A percentile compares a stretch with the other conserved stretches of the same genome.
phyloP scores from a whole-genome alignment of 2,888 invertebrate genomes.

The Meteorus cinctellus region DNA sequence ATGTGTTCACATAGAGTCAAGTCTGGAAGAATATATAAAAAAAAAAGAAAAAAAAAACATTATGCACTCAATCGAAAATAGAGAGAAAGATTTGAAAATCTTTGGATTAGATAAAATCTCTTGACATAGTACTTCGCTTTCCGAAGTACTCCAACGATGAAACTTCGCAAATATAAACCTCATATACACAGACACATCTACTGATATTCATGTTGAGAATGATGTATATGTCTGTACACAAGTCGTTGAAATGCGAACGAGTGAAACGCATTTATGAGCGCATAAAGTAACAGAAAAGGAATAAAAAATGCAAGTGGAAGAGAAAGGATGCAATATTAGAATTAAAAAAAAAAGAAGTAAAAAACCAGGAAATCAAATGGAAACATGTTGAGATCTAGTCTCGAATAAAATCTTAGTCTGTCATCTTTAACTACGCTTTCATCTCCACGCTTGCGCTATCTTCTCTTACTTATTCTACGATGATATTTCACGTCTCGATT shows the following conservation, averaged over 20 bases:
- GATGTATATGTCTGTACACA: background rate
- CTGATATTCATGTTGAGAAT: background rate
- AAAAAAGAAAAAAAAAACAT: background rate
- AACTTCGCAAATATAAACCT: slow-evolving; percentile 17
- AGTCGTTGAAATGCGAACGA: background rate
- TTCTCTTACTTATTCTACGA: slow-evolving; percentile 11
- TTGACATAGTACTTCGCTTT: slow-evolving; percentile 24
- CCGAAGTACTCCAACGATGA: slow-evolving; percentile 28
- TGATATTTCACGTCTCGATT: slow-evolving; percentile 31
- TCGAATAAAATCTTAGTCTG: slow-evolving; percentile 28
- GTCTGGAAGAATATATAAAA: background rate
- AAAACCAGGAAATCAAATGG: slow-evolving; percentile 24
- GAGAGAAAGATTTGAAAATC: background rate
- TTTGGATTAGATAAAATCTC: slow-evolving; percentile 23
- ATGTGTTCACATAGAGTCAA: background rate
- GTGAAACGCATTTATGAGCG: slow-evolving; percentile 17
- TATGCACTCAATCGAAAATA: background rate
- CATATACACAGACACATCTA: background rate
- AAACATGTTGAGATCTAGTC: slow-evolving; percentile 25
- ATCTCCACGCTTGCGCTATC: slow-evolving; percentile 33
- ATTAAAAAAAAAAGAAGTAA: slow-evolving; percentile 14
- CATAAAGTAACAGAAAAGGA: slow-evolving; percentile 3
- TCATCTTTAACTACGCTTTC: slow-evolving; percentile 40
- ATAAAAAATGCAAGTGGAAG: slow-evolving; percentile 18
- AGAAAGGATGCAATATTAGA: slow-evolving; percentile 11